Conservation (phyloP, 2,888 invertebrate species). For the Coelopa pilipes region DNA sequence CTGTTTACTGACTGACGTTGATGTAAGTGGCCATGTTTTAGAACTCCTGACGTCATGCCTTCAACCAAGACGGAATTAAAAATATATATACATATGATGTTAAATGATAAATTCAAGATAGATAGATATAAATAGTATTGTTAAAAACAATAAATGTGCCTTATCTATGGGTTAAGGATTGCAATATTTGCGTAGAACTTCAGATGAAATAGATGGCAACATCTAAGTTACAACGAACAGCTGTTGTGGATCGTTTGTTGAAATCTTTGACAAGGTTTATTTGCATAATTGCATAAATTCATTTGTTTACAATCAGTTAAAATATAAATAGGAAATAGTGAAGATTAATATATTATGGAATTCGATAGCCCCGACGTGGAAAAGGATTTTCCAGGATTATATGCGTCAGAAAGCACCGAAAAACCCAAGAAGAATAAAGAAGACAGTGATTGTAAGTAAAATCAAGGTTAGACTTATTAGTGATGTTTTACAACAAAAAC, state of each 20-base stretch:
- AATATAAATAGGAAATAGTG: constrained; percentile 15
- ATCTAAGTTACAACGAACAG: not conserved
- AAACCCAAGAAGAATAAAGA: constrained; percentile 70
- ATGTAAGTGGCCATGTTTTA: no score
- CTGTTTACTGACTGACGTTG: no score
- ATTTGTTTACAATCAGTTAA: constrained; percentile 9
- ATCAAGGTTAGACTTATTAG: not conserved
- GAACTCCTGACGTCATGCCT: no score
- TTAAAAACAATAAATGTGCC: no score
- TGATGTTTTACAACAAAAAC: not conserved
- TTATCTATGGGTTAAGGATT: no score
- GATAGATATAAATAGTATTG: no score
- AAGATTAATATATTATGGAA: constrained; percentile 54
- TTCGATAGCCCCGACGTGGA: constrained; percentile 83
- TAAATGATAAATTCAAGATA: no score
- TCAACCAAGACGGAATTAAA: no score
- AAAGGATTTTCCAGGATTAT: constrained; percentile 89
- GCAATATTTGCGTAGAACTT: no score
- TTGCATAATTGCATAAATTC: not conserved
- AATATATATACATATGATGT: no score
- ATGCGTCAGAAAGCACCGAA: constrained; percentile 75
- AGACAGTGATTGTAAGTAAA: constrained; percentile 82
- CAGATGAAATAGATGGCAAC: no score
- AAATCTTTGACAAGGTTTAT: no score
- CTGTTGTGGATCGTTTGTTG: not conserved